These are phyloP conservation scores for Drosophila equinoxialis DNA, from an alignment of 1,140 invertebrate genomes.

Conservation along the genomic window DNA sequence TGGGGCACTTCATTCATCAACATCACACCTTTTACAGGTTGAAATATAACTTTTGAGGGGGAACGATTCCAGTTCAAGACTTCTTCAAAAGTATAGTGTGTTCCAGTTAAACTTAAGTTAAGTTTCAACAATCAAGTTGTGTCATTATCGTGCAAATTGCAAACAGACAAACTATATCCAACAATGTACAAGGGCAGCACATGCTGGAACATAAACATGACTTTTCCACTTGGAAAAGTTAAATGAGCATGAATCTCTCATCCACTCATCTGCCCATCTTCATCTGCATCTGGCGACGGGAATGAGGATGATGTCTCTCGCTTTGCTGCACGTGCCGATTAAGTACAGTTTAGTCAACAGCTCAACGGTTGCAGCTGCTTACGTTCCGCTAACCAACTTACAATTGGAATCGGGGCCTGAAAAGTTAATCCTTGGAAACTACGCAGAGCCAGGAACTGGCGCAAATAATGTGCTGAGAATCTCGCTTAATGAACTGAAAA, in stretches of 20 bases:
- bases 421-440: conserved; percentile 55
- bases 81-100: neutral
- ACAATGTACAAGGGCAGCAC: conserved; percentile 54
- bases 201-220: conserved; percentile 50
- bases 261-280: neutral
- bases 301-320: neutral
- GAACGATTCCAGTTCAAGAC: neutral
- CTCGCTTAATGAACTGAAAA: conserved; percentile 76
- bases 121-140: conserved; percentile 31
- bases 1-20: too few species aligned
- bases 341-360: conserved; percentile 11
- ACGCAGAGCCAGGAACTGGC: conserved; percentile 29
- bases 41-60: neutral
- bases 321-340: conserved; percentile 4
- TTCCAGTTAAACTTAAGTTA: conserved; percentile 2
- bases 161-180: conserved; percentile 48
- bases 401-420: neutral
- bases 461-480: conserved; percentile 69
- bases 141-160: conserved; percentile 23
- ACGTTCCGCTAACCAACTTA: neutral
- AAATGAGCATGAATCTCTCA: conserved; percentile 63
- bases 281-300: conserved; percentile 4
- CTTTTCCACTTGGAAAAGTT: conserved; percentile 55
- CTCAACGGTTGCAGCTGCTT: conserved; percentile 8
- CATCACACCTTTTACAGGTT: neutral